Base-by-base conservation (phyloP, 2,888 invertebrate species). In the Ennomos erosarius region DNA sequence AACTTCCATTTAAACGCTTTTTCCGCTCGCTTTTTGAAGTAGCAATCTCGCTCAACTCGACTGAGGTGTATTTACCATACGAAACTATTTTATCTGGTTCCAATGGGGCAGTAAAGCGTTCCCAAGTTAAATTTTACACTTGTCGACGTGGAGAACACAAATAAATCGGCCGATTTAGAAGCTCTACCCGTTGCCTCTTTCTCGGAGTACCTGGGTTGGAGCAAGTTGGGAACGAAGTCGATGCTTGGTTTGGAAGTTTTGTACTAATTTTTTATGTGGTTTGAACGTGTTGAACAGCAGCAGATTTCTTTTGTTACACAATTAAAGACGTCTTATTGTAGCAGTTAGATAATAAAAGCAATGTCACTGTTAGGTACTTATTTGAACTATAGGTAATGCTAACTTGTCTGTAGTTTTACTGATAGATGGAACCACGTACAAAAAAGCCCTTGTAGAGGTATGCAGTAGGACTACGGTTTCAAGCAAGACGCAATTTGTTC, bases 121-220 rank as follows among this genome's bases (percentile, higher is more conserved):
- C 73, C 55, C 65, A 71, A 80, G 76, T 78, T 77, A 77, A 80
- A 80, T 79, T 79, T 81, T 73, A 79, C 81, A 80, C 79, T 79
- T 74, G 78, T 76, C 76, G 76, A 71, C 76, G 70, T 67, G 69
- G 49, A 65, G 68, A 74, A 75, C 74, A 78, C 78, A 79, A 79
- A 84, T 85, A 84, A 85, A 85, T 83, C 80, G 81, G 76, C 64
- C 76, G 79, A 81, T 85, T 83, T 81, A 78, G 74, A 74, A 71
- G 75, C 74, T 75, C 74, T 69, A 66, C 71, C 70, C 69, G 68
- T 62, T 68, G 62, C 70, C 44, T 45, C 54, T 67, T 55, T 59
- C 53, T 52, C 49, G 66, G 62, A 55, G 58, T 53, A 56, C 62
- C 57, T 61, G 53, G 45, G 48, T 1, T 58, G 69, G 69, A 40